Evolutionary conservation across 2,113 vertebrate genomes (phyloP).

Genomic region (Montifringilla adamsi): DNA sequence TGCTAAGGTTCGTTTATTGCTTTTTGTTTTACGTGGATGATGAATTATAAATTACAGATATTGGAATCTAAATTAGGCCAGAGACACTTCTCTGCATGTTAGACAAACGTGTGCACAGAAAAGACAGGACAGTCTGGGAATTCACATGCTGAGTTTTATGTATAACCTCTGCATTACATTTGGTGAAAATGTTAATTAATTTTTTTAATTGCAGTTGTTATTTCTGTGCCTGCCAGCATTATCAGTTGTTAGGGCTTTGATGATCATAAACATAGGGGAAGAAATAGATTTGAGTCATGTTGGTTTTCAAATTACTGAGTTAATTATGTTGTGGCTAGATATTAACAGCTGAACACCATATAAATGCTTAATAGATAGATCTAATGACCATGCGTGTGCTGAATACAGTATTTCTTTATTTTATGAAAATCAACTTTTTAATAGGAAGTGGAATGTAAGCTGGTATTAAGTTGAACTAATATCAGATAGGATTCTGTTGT

Average conservation of each 20-base stretch:
- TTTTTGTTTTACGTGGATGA: neutral
- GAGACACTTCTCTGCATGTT: neutral
- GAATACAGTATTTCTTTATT: neutral
- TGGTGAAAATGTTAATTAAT: slow-evolving; percentile 10
- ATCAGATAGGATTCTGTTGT: neutral
- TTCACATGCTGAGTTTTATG: neutral
- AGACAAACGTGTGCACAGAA: neutral
- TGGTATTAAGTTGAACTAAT: neutral
- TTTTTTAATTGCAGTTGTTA: slow-evolving; percentile 17
- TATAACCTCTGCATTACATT: neutral
- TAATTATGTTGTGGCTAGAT: slow-evolving; percentile 10
- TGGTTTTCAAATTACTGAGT: neutral
- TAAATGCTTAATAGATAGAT: neutral
- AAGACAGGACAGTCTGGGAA: neutral
- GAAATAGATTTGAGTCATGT: neutral
- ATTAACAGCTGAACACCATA: neutral
- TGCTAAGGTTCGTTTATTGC: neutral
- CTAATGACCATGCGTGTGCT: neutral
- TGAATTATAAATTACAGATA: neutral
- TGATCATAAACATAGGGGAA: neutral
- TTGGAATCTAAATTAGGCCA: neutral
- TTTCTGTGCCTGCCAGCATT: neutral
- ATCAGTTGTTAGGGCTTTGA: neutral
- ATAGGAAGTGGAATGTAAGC: neutral
- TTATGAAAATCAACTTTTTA: neutral